A percentile compares a stretch with the other conserved stretches of the same genome.
Conservation (phyloP, 2,797 vertebrate species). For the Masticophis lateralis region DNA sequence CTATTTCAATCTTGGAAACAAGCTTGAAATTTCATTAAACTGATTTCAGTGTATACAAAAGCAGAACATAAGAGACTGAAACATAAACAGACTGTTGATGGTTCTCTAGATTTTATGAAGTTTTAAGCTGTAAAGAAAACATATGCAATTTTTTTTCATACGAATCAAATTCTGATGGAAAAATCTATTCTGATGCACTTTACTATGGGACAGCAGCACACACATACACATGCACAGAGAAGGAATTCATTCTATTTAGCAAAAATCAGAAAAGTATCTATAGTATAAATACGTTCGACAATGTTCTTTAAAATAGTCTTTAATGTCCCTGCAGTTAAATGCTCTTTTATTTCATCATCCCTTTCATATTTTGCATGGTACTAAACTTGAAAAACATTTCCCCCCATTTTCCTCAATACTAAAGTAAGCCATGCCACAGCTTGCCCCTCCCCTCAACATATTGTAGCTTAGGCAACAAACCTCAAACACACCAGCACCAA, state of each 20-base stretch:
- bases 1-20: neutral
- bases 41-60: neutral
- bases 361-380: constrained; percentile 53
- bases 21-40: neutral
- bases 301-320: constrained; percentile 50
- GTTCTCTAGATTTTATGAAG: neutral
- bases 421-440: constrained; percentile 58
- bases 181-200: neutral
- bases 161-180: constrained; percentile 29
- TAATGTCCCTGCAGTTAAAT: constrained; percentile 41
- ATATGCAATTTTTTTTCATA: neutral
- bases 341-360: constrained; percentile 50
- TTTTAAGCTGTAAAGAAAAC: neutral
- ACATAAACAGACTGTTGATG: neutral
- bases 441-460: constrained; percentile 21
- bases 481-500: constrained; percentile 45
- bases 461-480: constrained; percentile 66
- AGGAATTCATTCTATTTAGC: constrained; percentile 36
- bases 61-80: neutral
- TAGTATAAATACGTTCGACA: constrained; percentile 51
- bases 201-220: neutral
- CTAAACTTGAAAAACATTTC: constrained; percentile 54
- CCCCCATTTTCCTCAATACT: constrained; percentile 57
- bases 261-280: constrained; percentile 7
- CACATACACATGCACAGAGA: constrained; percentile 19